Base-by-base conservation (phyloP, 2,113 vertebrate genomes). In the Microtus ochrogaster region DNA sequence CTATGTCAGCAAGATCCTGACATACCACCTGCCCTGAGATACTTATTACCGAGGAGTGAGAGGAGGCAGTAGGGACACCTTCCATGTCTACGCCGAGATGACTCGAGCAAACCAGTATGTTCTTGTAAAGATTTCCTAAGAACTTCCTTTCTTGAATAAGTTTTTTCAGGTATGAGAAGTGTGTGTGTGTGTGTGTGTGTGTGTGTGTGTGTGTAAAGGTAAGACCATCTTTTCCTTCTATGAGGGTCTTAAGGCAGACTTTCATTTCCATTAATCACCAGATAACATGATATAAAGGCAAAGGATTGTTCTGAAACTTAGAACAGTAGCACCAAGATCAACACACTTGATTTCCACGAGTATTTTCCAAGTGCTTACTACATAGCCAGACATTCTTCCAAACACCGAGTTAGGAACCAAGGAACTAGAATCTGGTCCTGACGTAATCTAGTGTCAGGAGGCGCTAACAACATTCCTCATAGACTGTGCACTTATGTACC, bases 1-100 rank as follows among this genome's bases (percentile, higher is more conserved):
- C 70, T 7, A 77, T 47, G 87, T 97, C 96, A 97, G 96, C 96
- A 95, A 63, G 89, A 94, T 92, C 58, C 92, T 96, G 96, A 95
- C 93, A 95, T 97, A 91, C 81, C 72, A 78, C 77, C 89, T 92
- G 66, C 82, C 68, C 68, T 76, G 90, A 68, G 9, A 47, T 49
- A 58, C 30, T 81, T 87, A 30, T 65, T 92, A 41, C 24, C 10
- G 86, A 65, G 49, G 79, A 90, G 79, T 58, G 39, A 84, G 85
- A 91, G 49, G 7, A 84, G 85, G 55, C 82, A 33, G 78, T 11
- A 39, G 21, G 65, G 65, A 47, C 44, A 63, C 36, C 33, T 44
- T 68, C 39, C 16, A 2, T 44, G 65, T 14, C 8, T 58, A 10
- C 3, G 61, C 0, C 41, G 58, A 93, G 70, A 85, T 2, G 55